Conservation (phyloP, 2,113 vertebrate genomes). For the Macaca nemestrina region DNA sequence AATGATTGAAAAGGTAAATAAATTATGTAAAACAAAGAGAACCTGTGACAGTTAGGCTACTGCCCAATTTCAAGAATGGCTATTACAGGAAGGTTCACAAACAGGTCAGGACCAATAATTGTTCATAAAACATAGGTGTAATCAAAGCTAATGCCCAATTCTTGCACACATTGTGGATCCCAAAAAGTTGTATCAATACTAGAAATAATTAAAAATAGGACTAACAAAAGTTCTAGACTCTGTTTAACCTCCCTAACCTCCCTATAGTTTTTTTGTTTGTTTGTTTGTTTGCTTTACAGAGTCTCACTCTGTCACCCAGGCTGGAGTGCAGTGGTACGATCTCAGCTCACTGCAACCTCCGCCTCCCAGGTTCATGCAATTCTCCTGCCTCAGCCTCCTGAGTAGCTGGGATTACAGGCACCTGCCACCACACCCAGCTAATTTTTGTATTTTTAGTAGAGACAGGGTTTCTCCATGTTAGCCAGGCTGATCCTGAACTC, state of each 20-base stretch:
- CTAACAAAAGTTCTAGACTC: background rate
- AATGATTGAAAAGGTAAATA: conserved; percentile 59
- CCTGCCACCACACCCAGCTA: too few species aligned
- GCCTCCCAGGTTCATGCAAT: too few species aligned
- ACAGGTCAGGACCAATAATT: background rate
- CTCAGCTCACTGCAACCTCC: too few species aligned
- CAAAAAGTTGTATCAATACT: background rate
- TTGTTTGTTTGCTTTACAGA: too few species aligned
- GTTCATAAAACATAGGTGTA: conserved; percentile 54
- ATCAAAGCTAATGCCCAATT: background rate
- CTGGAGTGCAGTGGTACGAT: too few species aligned
- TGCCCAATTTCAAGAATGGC: conserved; percentile 47
- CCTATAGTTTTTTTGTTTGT: too few species aligned
- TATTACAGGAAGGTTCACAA: conserved; percentile 31
- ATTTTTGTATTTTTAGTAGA: too few species aligned
- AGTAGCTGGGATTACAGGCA: too few species aligned
- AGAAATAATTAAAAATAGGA: conserved; percentile 29
- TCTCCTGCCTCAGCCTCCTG: too few species aligned
- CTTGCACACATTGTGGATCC: background rate
- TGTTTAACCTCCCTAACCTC: background rate
- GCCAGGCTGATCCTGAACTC: too few species aligned
- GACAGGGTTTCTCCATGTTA: too few species aligned
- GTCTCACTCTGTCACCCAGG: too few species aligned
- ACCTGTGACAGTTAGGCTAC: background rate
- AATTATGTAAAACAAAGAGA: background rate